Conservation (phyloP, 2,797 vertebrate genomes). For the Esox lucius region DNA sequence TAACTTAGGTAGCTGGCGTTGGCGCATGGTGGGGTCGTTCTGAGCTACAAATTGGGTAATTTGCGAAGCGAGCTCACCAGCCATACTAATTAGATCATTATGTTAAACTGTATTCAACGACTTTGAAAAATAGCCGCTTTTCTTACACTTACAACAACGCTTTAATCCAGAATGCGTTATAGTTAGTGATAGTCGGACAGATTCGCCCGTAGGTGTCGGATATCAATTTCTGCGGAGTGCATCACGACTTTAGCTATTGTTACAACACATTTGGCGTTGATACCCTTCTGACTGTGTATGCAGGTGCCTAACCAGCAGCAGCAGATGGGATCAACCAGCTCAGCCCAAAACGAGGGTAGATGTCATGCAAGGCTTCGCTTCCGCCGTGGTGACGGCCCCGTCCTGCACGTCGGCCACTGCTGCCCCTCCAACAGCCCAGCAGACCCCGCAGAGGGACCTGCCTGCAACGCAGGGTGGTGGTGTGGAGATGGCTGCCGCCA, state of each 20-base stretch:
- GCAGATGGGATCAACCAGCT: slow-evolving; percentile 76
- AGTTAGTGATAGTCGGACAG: background rate
- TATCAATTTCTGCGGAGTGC: background rate
- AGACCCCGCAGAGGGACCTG: slow-evolving; percentile 16
- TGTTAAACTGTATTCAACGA: no score
- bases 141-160: no score
- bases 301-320: slow-evolving; percentile 70
- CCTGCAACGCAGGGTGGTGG: slow-evolving; percentile 67
- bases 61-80: background rate
- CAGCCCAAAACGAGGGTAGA: slow-evolving; percentile 60
- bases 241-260: background rate
- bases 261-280: background rate
- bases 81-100: background rate
- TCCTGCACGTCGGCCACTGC: slow-evolving; percentile 25
- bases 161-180: no score
- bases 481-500: slow-evolving; percentile 79
- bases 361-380: slow-evolving; percentile 53
- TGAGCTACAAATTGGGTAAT: no score
- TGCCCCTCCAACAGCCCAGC: slow-evolving; percentile 11
- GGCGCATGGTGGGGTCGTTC: background rate
- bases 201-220: background rate
- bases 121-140: no score
- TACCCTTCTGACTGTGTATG: background rate
- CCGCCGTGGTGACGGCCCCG: slow-evolving; percentile 39
- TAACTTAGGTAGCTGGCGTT: no score